Conservation (phyloP, 2,113 vertebrate genomes). For the Scopus umbretta region DNA sequence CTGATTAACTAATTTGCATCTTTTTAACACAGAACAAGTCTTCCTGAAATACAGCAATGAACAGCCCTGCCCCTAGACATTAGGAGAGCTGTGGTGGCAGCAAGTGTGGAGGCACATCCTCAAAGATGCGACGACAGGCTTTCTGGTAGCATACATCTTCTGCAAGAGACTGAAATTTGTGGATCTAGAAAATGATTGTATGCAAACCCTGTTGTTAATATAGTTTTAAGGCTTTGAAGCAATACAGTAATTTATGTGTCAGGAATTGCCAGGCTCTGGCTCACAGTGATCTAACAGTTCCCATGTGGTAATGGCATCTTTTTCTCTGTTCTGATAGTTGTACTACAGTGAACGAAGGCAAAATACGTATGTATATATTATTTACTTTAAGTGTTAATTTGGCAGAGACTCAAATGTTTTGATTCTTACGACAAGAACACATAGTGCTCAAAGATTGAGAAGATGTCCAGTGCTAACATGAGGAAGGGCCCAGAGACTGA, state of each 20-base stretch:
- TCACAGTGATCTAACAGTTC: background rate
- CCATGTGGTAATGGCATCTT: background rate
- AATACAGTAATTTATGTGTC: background rate
- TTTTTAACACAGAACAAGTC: background rate
- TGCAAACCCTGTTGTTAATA: background rate
- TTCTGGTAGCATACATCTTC: background rate
- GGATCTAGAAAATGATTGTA: background rate
- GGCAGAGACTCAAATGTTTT: background rate
- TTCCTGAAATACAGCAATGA: background rate
- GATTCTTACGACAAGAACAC: background rate
- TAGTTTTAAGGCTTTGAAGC: background rate
- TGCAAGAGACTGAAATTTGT: background rate
- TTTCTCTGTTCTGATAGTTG: background rate
- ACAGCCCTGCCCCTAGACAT: background rate
- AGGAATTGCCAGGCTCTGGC: background rate
- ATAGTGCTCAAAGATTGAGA: background rate
- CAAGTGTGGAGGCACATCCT: background rate
- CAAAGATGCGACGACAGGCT: background rate
- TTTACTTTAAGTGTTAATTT: background rate
- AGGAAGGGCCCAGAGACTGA: background rate
- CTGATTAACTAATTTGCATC: background rate
- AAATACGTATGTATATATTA: background rate
- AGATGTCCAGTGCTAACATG: background rate
- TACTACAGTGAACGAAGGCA: background rate
- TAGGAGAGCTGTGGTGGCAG: background rate